phyloP scores from a whole-genome alignment of 1,140 invertebrate genomes.

The Drosophila cardini region DNA sequence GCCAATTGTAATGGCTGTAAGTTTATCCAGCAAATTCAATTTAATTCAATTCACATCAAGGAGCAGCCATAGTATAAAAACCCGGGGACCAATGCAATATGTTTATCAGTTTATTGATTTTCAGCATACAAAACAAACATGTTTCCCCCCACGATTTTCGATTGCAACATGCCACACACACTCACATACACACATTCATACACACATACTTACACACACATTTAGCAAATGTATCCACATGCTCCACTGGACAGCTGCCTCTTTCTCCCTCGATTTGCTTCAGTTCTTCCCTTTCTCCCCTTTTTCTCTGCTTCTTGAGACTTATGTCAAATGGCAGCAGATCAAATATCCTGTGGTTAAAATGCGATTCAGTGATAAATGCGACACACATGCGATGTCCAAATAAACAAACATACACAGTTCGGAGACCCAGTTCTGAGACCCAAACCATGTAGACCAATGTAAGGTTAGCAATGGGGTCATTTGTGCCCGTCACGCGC shows the following conservation, averaged over 20 bases:
- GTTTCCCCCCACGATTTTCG: background rate
- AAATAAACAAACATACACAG: slow-evolving; percentile 43
- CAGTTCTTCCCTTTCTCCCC: background rate
- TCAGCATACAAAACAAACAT: slow-evolving; percentile 56
- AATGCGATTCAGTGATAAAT: slow-evolving; percentile 81
- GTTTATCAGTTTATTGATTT: slow-evolving; percentile 82
- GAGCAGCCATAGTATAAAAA: slow-evolving; percentile 11
- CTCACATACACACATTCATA: slow-evolving; percentile 1
- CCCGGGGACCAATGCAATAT: slow-evolving; percentile 63
- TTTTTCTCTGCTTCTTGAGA: slow-evolving; percentile 31
- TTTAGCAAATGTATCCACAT: slow-evolving; percentile 61
- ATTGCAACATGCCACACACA: slow-evolving; percentile 40
- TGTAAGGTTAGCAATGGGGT: slow-evolving; percentile 43
- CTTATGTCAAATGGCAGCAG: slow-evolving; percentile 80
- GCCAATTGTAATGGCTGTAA: slow-evolving; percentile 8
- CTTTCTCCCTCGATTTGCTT: too few species aligned
- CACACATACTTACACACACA: slow-evolving; percentile 22
- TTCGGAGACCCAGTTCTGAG: background rate
- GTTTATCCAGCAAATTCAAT: slow-evolving; percentile 46
- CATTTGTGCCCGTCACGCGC: slow-evolving; percentile 51
- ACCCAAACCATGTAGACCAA: background rate
- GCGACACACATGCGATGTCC: slow-evolving; percentile 62
- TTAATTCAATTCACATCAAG: slow-evolving; percentile 45
- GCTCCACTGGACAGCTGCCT: background rate
- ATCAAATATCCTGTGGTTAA: slow-evolving; percentile 83